Conservation (phyloP, 2,113 vertebrate species). For the Halcyon senegalensis region DNA sequence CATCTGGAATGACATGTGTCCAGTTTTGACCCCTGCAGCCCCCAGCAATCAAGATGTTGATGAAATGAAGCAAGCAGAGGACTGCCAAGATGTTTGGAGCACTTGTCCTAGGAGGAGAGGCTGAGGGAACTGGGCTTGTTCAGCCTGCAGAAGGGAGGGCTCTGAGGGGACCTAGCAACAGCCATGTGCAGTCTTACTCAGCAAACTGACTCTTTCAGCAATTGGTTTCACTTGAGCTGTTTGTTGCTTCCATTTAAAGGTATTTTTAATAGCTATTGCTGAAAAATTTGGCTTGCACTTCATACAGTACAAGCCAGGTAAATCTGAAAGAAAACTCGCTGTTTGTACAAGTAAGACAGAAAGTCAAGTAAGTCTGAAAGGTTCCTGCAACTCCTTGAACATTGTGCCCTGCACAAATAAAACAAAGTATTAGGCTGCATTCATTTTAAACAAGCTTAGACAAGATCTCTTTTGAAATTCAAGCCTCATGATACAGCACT, state of each 20-base stretch:
- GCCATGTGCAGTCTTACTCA: neutral
- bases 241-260: neutral
- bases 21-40: neutral
- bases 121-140: neutral
- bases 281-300: neutral
- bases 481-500: neutral
- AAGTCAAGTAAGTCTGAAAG: neutral
- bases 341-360: neutral
- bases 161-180: neutral
- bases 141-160: neutral
- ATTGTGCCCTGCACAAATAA: neutral
- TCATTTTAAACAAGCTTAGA: neutral
- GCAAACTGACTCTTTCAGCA: neutral
- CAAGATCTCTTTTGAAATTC: neutral
- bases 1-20: neutral
- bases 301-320: neutral
- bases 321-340: neutral
- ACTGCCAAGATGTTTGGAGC: neutral
- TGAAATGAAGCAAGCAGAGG: neutral
- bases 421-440: neutral
- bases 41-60: neutral
- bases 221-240: neutral
- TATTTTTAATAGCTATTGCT: neutral
- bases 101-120: neutral
- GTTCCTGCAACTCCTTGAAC: neutral